Base-by-base conservation (phyloP, 2,113 vertebrate species). In the Oxyura jamaicensis region DNA sequence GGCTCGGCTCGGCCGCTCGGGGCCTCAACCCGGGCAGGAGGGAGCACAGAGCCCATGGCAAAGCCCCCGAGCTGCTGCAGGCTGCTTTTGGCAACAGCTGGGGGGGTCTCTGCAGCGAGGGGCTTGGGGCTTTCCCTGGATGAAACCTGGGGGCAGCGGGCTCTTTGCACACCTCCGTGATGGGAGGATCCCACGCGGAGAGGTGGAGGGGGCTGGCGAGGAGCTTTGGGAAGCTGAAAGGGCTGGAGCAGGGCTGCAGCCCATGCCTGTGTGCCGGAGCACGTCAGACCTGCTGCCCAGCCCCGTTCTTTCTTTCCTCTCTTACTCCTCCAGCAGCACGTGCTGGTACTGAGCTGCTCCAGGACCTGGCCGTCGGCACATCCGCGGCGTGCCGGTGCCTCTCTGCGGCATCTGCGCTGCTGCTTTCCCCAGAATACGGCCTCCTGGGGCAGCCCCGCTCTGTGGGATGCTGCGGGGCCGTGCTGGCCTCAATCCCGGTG, bases 41-140 rank as follows among this genome's bases (percentile, higher is more conserved):
- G 67, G 58, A 31, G 42, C 35, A 4, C 17, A 4, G 60, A 65
- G 41, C 33, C 58, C 4, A 13, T 19, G 11, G 11, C 17, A 3
- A 59, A 65, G 50, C 33, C 58, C 80, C 5, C 2, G 3, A 3
- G 65, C n/a, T 1, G 13, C 67, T 29, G 36, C 58, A 3, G 69
- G 33, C 59, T 2, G 15, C 42, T 67, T 28, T 22, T 50, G 31
- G 62, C 62, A 59, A 6, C 3, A 11, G 28, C 10, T 6, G 48
- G 3, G 1, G 4, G 3, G 58, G 35, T 23, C 41, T 10, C 13
- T 5, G n/a, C 21, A 13, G 52, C 5, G 1, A 11, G 72, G 22
- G 52, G 29, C 41, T 28, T 8, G 39, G 69, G 59, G 39, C 80
- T 16, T 36, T 18, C n/a, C 67, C 42, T 0, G 3, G 4, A 4